Base-by-base conservation (phyloP, 1,140 invertebrate genomes). In the Drosophila chauvacae region DNA sequence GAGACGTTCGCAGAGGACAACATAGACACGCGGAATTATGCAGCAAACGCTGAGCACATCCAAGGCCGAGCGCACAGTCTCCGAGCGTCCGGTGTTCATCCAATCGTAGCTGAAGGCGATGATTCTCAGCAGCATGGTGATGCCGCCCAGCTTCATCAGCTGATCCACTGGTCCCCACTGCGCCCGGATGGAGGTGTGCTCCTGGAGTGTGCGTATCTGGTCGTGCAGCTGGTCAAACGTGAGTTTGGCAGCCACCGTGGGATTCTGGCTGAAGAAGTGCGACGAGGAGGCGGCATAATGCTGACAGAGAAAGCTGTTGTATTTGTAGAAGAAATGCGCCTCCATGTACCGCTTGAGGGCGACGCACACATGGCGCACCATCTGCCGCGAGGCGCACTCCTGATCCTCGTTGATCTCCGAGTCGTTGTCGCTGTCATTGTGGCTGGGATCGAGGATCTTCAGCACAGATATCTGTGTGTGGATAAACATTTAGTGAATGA, bases 291-390 rank as follows among this genome's bases (percentile, higher is more conserved):
- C 68, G 7, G 81, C 83, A 58, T 83, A 91, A 45, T 92, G 90
- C 23, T 84, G 84, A 70, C 96, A 91, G 73, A 96, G 95, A 1
- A 98, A 94, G 70, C 96, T 95, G 71, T 98, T 97, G 13, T 96
- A 96, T 90, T 98, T 97, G 42, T 96, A 94, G 78, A 96, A 95
- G 37, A 99, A 93, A 93, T 99, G 98, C 3, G 97, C 96, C 92
- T 99, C 98, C 93, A 98, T 96, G 80, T 99, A 99, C 65, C 96
- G 95, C 88, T 98, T 97, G 2, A 99, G 94, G 4, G 98, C 97
- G 7, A 97, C 95, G 85, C 97, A 97, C 4, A 99, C 98, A 92
- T 99, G 98, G 13, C 98, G 93, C 2, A 98, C 97, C 53, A 97
- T 97, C 93, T 99, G 98, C n/a, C 97, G 93, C n/a, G 97, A 97